These are phyloP conservation scores for Crax fasciolata DNA, from an alignment of 2,797 vertebrate species.

Conservation along the genomic window DNA sequence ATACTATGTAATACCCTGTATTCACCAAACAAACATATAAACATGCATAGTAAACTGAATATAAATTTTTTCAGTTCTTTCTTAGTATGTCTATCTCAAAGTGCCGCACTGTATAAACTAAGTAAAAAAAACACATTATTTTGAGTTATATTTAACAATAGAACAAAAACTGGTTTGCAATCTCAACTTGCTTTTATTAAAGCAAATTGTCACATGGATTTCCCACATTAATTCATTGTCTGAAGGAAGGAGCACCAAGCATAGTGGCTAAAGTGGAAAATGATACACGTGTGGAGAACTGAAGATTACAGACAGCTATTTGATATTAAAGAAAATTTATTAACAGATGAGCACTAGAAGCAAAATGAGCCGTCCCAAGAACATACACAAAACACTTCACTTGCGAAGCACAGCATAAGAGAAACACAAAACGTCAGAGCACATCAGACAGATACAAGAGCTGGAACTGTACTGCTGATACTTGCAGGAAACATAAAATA, in stretches of 20 bases:
- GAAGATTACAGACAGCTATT: not conserved
- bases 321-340: constrained; percentile 24
- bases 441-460: not conserved
- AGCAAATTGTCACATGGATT: not conserved
- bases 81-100: not conserved
- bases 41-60: not conserved
- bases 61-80: not conserved
- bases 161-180: not conserved
- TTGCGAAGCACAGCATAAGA: constrained; percentile 19
- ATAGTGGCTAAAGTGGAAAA: constrained; percentile 16
- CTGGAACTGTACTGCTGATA: not conserved
- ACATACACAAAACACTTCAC: not conserved
- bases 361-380: constrained; percentile 48
- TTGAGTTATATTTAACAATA: not conserved
- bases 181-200: not conserved
- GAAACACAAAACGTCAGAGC: constrained; percentile 8
- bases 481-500: not conserved
- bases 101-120: not conserved
- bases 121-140: not conserved
- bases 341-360: constrained; percentile 16
- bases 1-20: not conserved
- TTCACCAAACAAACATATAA: not conserved
- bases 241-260: not conserved
- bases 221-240: not conserved
- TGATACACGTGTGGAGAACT: not conserved